phyloP scores from a whole-genome alignment of 1,140 invertebrate species.

The Eumaeus atala region DNA sequence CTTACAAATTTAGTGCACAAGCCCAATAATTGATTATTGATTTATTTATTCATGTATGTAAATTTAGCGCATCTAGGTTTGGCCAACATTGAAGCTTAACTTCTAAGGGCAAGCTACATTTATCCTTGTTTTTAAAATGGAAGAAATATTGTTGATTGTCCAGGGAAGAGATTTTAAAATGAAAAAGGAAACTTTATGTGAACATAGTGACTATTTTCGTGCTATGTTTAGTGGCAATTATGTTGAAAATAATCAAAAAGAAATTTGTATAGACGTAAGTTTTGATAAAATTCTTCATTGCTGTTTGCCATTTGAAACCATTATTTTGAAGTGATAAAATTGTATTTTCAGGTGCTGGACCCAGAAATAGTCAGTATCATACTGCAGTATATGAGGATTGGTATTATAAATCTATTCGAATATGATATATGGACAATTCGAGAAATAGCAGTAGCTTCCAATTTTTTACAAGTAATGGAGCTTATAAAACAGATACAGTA shows the following conservation, averaged over 20 bases:
- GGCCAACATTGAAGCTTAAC: too few species aligned
- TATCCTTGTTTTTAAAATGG: slow-evolving; percentile 25
- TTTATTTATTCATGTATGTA: too few species aligned
- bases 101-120: too few species aligned
- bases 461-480: slow-evolving; percentile 58
- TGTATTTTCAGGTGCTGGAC: slow-evolving; percentile 47
- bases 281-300: background rate
- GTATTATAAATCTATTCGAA: slow-evolving; percentile 50
- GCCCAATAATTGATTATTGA: too few species aligned
- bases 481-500: slow-evolving; percentile 59
- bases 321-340: background rate
- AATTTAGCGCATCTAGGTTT: too few species aligned
- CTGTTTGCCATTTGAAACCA: background rate
- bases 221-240: slow-evolving; percentile 66
- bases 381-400: slow-evolving; percentile 51
- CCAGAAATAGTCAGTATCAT: slow-evolving; percentile 50
- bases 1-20: too few species aligned
- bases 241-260: slow-evolving; percentile 45
- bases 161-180: slow-evolving; percentile 39
- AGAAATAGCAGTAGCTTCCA: slow-evolving; percentile 44
- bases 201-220: slow-evolving; percentile 63
- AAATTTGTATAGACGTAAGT: slow-evolving; percentile 57
- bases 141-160: slow-evolving; percentile 40
- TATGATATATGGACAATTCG: slow-evolving; percentile 35
- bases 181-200: slow-evolving; percentile 46